phyloP scores from a whole-genome alignment of 2,888 invertebrate species.

The Nymphalis c-album region DNA sequence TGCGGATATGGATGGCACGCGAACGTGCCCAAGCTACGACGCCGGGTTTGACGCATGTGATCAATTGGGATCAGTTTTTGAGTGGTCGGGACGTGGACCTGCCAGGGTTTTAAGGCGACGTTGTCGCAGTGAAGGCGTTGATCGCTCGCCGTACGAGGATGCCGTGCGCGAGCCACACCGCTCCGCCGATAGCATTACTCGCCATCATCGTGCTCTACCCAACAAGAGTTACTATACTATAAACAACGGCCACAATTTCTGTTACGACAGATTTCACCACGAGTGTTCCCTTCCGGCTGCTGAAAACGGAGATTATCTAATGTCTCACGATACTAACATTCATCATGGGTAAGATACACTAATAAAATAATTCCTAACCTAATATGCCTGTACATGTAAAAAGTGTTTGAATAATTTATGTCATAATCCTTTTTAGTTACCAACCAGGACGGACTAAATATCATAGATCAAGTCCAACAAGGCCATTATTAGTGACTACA shows the following conservation, averaged over 20 bases:
- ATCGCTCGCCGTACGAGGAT: conserved; percentile 77
- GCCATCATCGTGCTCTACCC: conserved; percentile 56
- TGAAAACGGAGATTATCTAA: conserved; percentile 74
- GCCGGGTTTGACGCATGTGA: conserved; percentile 75
- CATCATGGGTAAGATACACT: conserved; percentile 58
- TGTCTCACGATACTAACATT: conserved; percentile 66
- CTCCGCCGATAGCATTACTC: conserved; percentile 58
- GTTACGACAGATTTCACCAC: conserved; percentile 59
- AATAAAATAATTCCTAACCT: conserved; percentile 38
- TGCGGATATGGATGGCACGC: conserved; percentile 75
- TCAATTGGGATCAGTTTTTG: conserved; percentile 68
- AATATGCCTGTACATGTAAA: not conserved
- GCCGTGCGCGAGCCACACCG: conserved; percentile 60
- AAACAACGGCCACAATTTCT: conserved; percentile 54
- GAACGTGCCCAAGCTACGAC: conserved; percentile 72
- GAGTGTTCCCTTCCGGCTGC: conserved; percentile 68
- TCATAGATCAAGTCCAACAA: conserved; percentile 62
- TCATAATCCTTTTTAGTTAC: conserved; percentile 50
- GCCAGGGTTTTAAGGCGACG: conserved; percentile 74
- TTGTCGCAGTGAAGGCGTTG: conserved; percentile 77
- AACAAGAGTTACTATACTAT: conserved; percentile 72
- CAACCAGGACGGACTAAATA: conserved; percentile 66
- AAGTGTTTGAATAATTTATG: not conserved
- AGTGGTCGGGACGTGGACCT: conserved; percentile 66
- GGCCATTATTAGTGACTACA: conserved; percentile 66